Evolutionary conservation across 2,113 vertebrate species (phyloP).

Genomic region (Ovibos moschatus): DNA sequence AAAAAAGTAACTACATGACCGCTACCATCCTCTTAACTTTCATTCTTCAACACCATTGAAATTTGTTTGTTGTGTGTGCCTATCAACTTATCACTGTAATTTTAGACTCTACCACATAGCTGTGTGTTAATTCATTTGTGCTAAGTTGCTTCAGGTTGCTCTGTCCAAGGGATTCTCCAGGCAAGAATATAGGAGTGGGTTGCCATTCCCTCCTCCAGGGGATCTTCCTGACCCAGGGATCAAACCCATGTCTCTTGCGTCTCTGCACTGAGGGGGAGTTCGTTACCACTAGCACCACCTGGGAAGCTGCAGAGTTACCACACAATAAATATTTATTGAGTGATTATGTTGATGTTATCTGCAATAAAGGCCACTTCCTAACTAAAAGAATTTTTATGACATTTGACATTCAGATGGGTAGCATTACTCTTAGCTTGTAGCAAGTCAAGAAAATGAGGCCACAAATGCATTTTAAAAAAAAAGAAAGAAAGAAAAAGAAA

Average conservation of each 20-base stretch:
- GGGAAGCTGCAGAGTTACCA: neutral
- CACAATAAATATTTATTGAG: neutral
- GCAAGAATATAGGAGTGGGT: neutral
- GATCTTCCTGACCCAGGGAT: neutral
- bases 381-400: neutral
- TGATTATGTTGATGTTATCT: neutral
- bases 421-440: neutral
- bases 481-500: neutral
- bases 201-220: neutral
- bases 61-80: neutral
- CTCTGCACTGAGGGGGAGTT: neutral
- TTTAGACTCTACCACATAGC: neutral
- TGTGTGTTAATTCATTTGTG: neutral
- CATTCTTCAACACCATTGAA: neutral
- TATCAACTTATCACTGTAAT: neutral
- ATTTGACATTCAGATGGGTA: neutral
- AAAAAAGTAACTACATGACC: neutral
- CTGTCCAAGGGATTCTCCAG: neutral
- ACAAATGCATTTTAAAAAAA: neutral
- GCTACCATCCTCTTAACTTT: neutral
- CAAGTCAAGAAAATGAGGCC: neutral
- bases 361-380: neutral
- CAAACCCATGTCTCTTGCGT: fast-evolving
- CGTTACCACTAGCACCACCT: neutral
- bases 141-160: neutral